Conservation (phyloP, 2,888 invertebrate genomes). For the Dicranocentrus wangi region DNA sequence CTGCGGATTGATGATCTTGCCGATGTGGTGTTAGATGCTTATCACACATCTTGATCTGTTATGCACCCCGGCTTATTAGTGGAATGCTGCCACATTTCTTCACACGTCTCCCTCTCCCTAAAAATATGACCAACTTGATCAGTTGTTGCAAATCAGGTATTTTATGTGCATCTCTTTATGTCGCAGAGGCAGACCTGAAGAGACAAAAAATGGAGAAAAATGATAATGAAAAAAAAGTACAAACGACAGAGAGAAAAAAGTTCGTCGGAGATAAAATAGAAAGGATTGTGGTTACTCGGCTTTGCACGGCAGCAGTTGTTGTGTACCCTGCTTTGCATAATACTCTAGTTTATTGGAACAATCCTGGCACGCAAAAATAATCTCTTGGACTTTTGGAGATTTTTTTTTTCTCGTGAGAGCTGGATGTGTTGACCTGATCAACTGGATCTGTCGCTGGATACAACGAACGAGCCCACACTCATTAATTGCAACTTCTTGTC, state of each 20-base stretch:
- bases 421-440: no score
- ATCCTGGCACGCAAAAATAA: no score
- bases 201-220: no score
- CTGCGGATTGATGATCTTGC: constrained; percentile 60
- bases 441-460: background rate
- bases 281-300: no score
- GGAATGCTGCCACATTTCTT: constrained; percentile 13
- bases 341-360: no score
- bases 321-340: no score
- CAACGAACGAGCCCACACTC: constrained; percentile 16
- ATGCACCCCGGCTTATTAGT: constrained; percentile 36
- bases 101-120: constrained; percentile 18
- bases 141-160: constrained; percentile 11
- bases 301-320: no score
- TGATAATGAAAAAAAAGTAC: no score
- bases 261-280: no score
- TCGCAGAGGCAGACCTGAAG: no score
- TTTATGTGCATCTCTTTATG: constrained; percentile 9
- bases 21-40: constrained; percentile 57
- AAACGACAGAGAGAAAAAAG: no score
- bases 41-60: constrained; percentile 50
- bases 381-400: no score
- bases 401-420: background rate
- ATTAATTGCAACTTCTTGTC: constrained; percentile 39
- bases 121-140: constrained; percentile 5